Evolutionary conservation across 2,113 vertebrate genomes (phyloP).

Genomic region (Plectropomus leopardus): DNA sequence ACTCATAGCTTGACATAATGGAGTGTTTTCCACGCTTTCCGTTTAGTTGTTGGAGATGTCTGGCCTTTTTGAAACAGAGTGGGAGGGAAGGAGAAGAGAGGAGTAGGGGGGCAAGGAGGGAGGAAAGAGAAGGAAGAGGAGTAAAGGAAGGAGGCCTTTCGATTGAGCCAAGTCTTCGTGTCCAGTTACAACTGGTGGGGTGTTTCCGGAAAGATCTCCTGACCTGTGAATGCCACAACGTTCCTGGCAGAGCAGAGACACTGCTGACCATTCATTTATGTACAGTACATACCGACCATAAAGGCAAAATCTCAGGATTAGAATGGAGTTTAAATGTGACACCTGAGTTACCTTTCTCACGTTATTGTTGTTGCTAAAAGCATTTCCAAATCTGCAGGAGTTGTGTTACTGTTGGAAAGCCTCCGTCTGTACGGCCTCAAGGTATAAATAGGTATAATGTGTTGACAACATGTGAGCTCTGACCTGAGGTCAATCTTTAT

Average conservation of each 20-base stretch:
- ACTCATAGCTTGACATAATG: conserved; percentile 19
- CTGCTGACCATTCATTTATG: conserved; percentile 1
- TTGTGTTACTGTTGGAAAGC: conserved; percentile 35
- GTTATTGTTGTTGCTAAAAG: conserved; percentile 35
- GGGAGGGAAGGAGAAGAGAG: neutral
- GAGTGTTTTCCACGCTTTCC: neutral
- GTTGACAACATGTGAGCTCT: conserved; percentile 47
- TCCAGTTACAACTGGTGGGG: conserved; percentile 65
- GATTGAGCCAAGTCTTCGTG: conserved; percentile 47
- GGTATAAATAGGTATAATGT: conserved; percentile 61
- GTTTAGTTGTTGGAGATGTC: neutral
- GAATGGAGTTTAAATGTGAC: neutral
- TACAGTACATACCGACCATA: conserved; percentile 17
- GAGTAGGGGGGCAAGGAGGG: neutral
- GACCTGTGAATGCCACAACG: conserved; percentile 54
- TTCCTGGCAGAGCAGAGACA: conserved; percentile 48
- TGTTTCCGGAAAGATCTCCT: conserved; percentile 76
- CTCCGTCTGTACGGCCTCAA: conserved; percentile 17
- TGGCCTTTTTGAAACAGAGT: conserved; percentile 12
- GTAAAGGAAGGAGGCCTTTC: conserved; percentile 35
- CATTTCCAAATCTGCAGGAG: conserved; percentile 11
- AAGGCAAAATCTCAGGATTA: neutral
- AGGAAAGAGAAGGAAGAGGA: conserved; percentile 7
- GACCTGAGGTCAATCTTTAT: conserved; percentile 40
- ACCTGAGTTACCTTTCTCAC: conserved; percentile 23